Conservation (phyloP, 2,888 invertebrate genomes). For the Acanthosepion pharaonis region DNA sequence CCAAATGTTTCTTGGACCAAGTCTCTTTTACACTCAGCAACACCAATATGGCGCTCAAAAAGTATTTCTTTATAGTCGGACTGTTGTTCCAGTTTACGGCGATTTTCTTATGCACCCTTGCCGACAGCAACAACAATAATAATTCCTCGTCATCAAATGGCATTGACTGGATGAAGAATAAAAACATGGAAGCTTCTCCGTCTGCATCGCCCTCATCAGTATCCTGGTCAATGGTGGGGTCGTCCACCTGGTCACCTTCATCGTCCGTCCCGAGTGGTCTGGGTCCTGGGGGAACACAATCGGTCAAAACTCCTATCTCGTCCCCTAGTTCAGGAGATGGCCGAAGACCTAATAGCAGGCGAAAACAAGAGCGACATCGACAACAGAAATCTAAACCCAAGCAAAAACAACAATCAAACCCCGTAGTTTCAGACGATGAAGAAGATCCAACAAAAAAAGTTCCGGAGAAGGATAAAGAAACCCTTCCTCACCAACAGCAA, state of each 20-base stretch:
- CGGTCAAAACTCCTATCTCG: not conserved
- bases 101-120: conserved; percentile 14
- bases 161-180: conserved; percentile 15
- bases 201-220: conserved; percentile 3
- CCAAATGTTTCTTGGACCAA: conserved; percentile 43
- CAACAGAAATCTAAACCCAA: not conserved
- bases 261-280: not conserved
- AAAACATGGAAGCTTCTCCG: conserved; percentile 8
- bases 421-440: not conserved
- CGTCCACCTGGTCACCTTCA: conserved; percentile 35
- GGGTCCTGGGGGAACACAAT: not conserved
- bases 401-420: not conserved
- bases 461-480: no score
- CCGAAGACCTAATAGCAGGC: not conserved
- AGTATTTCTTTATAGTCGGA: conserved; percentile 15
- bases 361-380: not conserved
- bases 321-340: not conserved
- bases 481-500: not conserved
- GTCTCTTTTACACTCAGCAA: not conserved
- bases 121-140: conserved; percentile 23
- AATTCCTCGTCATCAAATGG: conserved; percentile 47
- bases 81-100: conserved; percentile 33
- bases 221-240: not conserved
- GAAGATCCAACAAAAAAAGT: not conserved
- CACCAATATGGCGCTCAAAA: conserved; percentile 46